Evolutionary conservation across 1,140 invertebrate species (phyloP), one percentile per base, ranked within the genome.

Genomic region (Belonocnema kinseyi): DNA sequence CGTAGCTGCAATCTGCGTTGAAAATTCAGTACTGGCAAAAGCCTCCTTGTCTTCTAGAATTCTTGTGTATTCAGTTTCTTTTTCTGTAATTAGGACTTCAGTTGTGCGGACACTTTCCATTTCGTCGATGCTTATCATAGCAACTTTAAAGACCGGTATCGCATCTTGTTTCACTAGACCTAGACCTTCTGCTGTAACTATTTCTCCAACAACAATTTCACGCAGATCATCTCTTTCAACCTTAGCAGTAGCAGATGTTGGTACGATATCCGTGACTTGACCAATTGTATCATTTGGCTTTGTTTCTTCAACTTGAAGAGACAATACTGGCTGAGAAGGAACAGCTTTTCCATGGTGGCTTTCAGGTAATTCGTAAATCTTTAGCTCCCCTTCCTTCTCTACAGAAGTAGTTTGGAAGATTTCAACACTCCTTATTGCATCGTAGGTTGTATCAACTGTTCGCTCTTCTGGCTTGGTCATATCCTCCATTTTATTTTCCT

Each of bases 291-390:
- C 92, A 77, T 93, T 90, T 17, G 91, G 83, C 75, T 89, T 87
- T 19, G 93, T 92, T 91, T 95, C 93, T 88, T 94, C 93, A 54
- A 94, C 89, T 77, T 94, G 86, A 56, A 93, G 86, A n/a, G 93
- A 93, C 77, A 92, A 87, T 0, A 94, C 80, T 26, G 93, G 88
- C 82, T 93, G 93, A 2, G 90, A 89, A 13, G 93, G 89, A 5
- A 91, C 87, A 51, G 88, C 79, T 90, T 93, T 94, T 4, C 92
- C 91, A 77, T 87, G 92, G 79, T 94, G 92, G 46, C 87, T 87
- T 78, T 94, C 93, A 10, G 94, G 94, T 46, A 92, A 80, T 71
- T 92, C 90, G 58, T 90, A 90, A 17, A 88, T 79, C 73, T 89
- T 85, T 13, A 94, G 87, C 14, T 89, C 74, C 11, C 91, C 92